phyloP scores from a whole-genome alignment of 2,797 vertebrate genomes.

The Mormyrops attenuatus region DNA sequence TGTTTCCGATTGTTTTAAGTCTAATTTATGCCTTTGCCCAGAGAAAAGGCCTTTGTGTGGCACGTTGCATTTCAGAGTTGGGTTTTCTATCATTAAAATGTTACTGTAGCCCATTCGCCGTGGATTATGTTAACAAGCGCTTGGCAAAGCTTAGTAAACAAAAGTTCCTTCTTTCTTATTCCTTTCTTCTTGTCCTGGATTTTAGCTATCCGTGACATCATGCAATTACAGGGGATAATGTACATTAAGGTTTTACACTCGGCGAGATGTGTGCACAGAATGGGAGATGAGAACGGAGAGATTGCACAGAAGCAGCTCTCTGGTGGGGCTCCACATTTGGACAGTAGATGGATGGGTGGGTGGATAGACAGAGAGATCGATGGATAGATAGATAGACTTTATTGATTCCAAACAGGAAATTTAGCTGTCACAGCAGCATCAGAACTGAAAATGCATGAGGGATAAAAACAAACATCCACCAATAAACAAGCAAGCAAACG shows the following conservation, averaged over 20 bases:
- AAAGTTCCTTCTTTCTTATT: not conserved
- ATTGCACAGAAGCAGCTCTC: not conserved
- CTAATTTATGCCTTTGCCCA: constrained; percentile 36
- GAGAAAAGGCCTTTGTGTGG: constrained; percentile 36
- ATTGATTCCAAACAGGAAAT: not conserved
- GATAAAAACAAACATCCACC: not conserved
- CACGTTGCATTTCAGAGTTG: constrained; percentile 26
- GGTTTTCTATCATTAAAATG: constrained; percentile 15
- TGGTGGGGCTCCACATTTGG: not conserved
- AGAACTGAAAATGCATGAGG: not conserved
- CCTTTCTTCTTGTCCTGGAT: not conserved
- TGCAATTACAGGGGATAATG: not conserved
- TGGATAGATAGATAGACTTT: not conserved
- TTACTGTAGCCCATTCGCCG: constrained; percentile 21
- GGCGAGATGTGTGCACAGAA: not conserved
- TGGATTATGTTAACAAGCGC: not conserved
- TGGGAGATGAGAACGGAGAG: not conserved
- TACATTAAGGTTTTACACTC: not conserved
- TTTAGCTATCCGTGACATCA: not conserved
- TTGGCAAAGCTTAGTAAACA: constrained; percentile 11
- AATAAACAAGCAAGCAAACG: not conserved
- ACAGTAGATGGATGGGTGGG: not conserved
- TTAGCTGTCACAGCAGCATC: not conserved
- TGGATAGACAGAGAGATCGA: not conserved
- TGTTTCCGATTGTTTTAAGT: constrained; percentile 36